Conservation (phyloP, 2,797 vertebrate species). For the Rousettus madagascariensis region DNA sequence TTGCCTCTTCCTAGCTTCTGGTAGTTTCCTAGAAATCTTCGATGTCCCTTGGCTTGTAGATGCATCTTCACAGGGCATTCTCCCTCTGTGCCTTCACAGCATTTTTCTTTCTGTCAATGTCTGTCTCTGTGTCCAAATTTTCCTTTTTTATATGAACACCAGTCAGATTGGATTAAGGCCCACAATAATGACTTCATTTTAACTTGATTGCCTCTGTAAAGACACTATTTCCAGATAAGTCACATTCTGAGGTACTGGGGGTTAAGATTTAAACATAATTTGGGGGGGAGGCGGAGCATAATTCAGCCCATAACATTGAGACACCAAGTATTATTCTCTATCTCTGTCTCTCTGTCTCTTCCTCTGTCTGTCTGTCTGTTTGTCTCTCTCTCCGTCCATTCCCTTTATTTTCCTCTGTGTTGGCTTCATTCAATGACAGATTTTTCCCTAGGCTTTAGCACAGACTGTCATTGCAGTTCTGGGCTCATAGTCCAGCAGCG, state of each 20-base stretch:
- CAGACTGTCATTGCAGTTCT: neutral
- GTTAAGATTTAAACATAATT: neutral
- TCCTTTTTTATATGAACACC: neutral
- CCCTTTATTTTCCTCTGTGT: neutral
- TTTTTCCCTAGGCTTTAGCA: neutral
- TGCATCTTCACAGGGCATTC: neutral
- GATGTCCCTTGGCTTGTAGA: neutral
- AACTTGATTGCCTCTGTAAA: neutral
- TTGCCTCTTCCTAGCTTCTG: neutral
- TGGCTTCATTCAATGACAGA: neutral
- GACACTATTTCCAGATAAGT: neutral
- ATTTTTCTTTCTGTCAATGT: neutral
- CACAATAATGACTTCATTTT: neutral
- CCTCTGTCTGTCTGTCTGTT: neutral
- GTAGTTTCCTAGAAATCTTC: rapidly evolving
- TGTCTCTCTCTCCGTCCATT: neutral
- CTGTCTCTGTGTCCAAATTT: neutral
- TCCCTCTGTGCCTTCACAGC: neutral
- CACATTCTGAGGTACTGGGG: neutral
- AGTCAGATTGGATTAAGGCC: neutral
- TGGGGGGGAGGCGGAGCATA: neutral
- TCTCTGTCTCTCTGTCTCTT: neutral
- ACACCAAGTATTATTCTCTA: neutral
- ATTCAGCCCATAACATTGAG: neutral
- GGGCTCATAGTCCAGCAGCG: neutral